A percentile compares a stretch with the other conserved stretches of the same genome.
These are phyloP conservation scores for Boloria selene DNA, from an alignment of 2,888 invertebrate genomes.

Conservation along the genomic window DNA sequence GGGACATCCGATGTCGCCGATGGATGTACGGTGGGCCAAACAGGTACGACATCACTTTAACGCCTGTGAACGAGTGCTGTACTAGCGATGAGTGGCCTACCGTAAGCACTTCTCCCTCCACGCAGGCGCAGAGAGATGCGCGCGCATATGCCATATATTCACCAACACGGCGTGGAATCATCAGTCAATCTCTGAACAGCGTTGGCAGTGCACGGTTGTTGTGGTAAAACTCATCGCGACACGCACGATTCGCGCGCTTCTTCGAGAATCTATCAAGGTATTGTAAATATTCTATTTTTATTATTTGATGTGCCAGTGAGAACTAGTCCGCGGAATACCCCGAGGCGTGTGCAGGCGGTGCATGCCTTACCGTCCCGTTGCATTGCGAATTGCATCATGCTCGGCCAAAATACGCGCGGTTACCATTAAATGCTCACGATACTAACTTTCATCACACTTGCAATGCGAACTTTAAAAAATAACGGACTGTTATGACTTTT, in stretches of 20 bases:
- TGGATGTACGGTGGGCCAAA: constrained; percentile 36
- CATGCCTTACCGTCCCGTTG: constrained; percentile 39
- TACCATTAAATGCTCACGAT: constrained; percentile 41
- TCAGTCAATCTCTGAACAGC: constrained; percentile 68
- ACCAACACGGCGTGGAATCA: constrained; percentile 58
- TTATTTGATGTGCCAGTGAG: constrained; percentile 19
- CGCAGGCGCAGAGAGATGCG: constrained; percentile 73
- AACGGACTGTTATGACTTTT: not conserved
- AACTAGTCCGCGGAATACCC: constrained; percentile 26
- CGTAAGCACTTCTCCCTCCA: constrained; percentile 59
- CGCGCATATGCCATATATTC: constrained; percentile 69
- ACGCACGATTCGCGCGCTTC: constrained; percentile 45
- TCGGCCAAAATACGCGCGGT: constrained; percentile 41
- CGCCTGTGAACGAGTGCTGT: constrained; percentile 37
- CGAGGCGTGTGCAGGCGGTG: constrained; percentile 27
- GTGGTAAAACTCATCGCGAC: constrained; percentile 31
- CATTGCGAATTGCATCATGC: constrained; percentile 48
- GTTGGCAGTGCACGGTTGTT: constrained; percentile 49
- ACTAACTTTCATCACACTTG: constrained; percentile 31
- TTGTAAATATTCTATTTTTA: constrained; percentile 38
- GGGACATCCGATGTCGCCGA: constrained; percentile 44
- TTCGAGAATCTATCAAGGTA: constrained; percentile 46
- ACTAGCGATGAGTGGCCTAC: constrained; percentile 35
- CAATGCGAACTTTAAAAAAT: constrained; percentile 41
- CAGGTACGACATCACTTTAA: constrained; percentile 24